Base-by-base conservation (phyloP, 2,888 invertebrate species). In the Morinoia aosen region DNA sequence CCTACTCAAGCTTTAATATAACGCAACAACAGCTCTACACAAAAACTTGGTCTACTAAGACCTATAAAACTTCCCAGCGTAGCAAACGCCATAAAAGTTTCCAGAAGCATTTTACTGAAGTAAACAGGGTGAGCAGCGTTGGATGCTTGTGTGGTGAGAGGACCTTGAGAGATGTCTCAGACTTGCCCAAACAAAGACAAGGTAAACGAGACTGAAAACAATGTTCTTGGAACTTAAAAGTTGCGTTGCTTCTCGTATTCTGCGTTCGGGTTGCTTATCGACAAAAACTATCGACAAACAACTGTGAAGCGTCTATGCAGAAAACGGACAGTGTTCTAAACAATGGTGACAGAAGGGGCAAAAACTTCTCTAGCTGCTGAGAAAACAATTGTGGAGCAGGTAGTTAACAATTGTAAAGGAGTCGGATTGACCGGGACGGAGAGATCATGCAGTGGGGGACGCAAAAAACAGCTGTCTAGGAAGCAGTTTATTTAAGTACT, bases 11-110 rank as follows among this genome's bases (percentile, higher is more conserved):
- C 76, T 2, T 33, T 3, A 61, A 12, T 76, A 8, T 76, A 8
- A 19, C 1, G 76, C 76, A 76, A 33, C 76, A 16, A 76, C 76
- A 76, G 25, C 19, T 16, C 8, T 3, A 33, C 19, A 33, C 76
- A 76, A 76, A 76, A 76, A 76, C 76, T 76, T 76, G 76, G 76
- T 33, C 76, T 76, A 76, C 76, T 76, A 76, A 76, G 25, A 76
- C 25, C 16, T 76, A 10, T 76, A 16, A 76, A 76, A 76, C 25
- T 76, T 76, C 25, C 7, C 76, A 76, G 76, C 0, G 76, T 76
- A 76, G 76, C 25, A 25, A 76, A 76, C 7, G 76, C 25, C 76
- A 19, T 33, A 33, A 16, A 19, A 76, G 33, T 76, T 76, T 76
- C 76, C 76, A 33, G 14, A 16, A 8, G 25, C 25, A 16, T 33